A percentile compares a stretch with the other conserved stretches of the same genome.
Evolutionary conservation across 2,888 invertebrate genomes (phyloP).

Genomic region (Hybos culiciformis): DNA sequence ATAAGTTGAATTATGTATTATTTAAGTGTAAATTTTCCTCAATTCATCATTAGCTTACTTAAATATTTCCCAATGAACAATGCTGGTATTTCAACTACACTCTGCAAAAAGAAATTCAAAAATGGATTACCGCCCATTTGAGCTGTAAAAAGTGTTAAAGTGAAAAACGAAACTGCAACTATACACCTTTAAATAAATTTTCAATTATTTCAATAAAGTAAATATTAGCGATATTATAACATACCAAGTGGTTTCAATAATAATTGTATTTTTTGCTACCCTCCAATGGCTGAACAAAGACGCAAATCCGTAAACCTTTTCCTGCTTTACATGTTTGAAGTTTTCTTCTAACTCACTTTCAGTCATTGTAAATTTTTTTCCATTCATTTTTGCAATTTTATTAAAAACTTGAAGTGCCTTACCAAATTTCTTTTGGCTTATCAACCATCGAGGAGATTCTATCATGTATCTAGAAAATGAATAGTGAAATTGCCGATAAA

Average conservation of each 20-base stretch:
- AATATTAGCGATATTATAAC: conserved; percentile 4
- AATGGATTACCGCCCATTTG: conserved; percentile 48
- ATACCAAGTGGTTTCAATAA: conserved; percentile 44
- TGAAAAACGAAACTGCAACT: conserved; percentile 39
- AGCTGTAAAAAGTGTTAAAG: conserved; percentile 40
- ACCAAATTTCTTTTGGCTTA: conserved; percentile 38
- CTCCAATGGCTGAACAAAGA: conserved; percentile 43
- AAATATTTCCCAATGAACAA: conserved; percentile 42
- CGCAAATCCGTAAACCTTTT: conserved; percentile 39
- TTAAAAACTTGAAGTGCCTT: conserved; percentile 39
- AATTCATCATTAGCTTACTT: conserved; percentile 31
- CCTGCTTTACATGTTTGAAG: conserved; percentile 25
- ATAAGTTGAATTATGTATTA: not conserved
- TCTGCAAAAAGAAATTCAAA: conserved; percentile 48
- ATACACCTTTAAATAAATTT: conserved; percentile 38
- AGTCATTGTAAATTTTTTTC: conserved; percentile 31
- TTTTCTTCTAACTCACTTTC: conserved; percentile 36
- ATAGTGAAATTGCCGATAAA: no score
- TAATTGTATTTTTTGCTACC: conserved; percentile 40
- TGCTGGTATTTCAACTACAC: conserved; percentile 48
- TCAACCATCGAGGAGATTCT: conserved; percentile 52
- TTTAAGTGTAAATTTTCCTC: no score
- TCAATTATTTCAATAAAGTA: no score
- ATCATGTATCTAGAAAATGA: conserved; percentile 39
- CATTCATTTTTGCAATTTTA: conserved; percentile 42